Conservation (phyloP, 2,113 vertebrate genomes). For the Rhegmatorhina hoffmannsi region DNA sequence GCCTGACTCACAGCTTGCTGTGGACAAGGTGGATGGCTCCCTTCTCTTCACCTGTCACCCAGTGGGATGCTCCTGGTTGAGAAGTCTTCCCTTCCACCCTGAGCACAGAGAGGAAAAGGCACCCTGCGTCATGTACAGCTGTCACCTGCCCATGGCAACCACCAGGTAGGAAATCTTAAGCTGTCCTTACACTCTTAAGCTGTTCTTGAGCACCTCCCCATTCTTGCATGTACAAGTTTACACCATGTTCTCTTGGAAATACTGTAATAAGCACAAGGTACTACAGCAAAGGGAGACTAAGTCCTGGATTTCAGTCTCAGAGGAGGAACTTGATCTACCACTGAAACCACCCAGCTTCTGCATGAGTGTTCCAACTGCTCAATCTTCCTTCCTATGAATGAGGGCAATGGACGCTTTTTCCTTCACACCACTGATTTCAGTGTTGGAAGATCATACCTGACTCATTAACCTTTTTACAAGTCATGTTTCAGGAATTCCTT, state of each 20-base stretch:
- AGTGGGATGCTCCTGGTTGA: neutral
- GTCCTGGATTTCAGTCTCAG: neutral
- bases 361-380: neutral
- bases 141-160: neutral
- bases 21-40: neutral
- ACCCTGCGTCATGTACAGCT: neutral
- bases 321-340: neutral
- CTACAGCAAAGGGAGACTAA: neutral
- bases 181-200: no score
- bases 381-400: neutral
- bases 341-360: neutral
- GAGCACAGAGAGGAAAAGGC: neutral
- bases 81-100: neutral
- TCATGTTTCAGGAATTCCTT: neutral
- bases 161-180: rapidly evolving
- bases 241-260: neutral
- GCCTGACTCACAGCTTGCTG: neutral
- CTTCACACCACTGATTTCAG: neutral
- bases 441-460: neutral
- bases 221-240: rapidly evolving
- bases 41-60: neutral
- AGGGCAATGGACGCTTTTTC: neutral
- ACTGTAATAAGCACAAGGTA: neutral
- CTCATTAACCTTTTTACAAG: neutral
- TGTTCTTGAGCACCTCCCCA: neutral